phyloP scores from a whole-genome alignment of 2,888 invertebrate species.

The Volucella inflata region DNA sequence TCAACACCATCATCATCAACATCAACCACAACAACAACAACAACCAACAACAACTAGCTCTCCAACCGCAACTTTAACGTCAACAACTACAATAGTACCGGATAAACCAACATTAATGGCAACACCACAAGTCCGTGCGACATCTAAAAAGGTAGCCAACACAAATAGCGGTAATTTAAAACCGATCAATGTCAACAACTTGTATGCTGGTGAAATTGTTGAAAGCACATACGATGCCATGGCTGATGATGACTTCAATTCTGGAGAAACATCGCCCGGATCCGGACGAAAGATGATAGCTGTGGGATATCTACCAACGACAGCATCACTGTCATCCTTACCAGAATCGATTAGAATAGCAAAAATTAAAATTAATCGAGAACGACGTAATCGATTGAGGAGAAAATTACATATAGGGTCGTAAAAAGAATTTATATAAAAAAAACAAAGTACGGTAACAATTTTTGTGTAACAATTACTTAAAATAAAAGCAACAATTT shows the following conservation, averaged over 20 bases:
- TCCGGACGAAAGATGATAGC: slow-evolving; percentile 77
- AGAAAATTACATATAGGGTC: slow-evolving; percentile 67
- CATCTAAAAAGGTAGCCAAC: slow-evolving; percentile 44
- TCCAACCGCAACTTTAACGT: slow-evolving; percentile 62
- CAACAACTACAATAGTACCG: slow-evolving; percentile 77
- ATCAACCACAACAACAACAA: slow-evolving; percentile 47
- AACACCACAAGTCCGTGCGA: slow-evolving; percentile 54
- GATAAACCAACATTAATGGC: slow-evolving; percentile 77
- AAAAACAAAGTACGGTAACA: slow-evolving; percentile 9
- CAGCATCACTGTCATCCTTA: slow-evolving; percentile 79
- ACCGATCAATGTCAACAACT: slow-evolving; percentile 43
- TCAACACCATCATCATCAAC: slow-evolving; percentile 59
- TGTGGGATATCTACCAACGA: slow-evolving; percentile 81
- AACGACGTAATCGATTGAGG: slow-evolving; percentile 78
- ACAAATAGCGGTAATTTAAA: slow-evolving; percentile 34
- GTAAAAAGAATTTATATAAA: slow-evolving; percentile 21
- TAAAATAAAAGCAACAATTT: slow-evolving; percentile 31
- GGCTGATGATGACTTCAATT: slow-evolving; percentile 77
- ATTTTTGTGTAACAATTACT: slow-evolving; percentile 32
- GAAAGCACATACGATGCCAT: slow-evolving; percentile 48
- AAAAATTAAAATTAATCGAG: slow-evolving; percentile 81
- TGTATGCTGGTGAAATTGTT: slow-evolving; percentile 53
- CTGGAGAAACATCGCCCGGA: slow-evolving; percentile 64
- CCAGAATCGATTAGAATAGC: slow-evolving; percentile 82
- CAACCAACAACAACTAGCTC: slow-evolving; percentile 38